phyloP scores from a whole-genome alignment of 2,888 invertebrate genomes.

The Lithosia quadra region DNA sequence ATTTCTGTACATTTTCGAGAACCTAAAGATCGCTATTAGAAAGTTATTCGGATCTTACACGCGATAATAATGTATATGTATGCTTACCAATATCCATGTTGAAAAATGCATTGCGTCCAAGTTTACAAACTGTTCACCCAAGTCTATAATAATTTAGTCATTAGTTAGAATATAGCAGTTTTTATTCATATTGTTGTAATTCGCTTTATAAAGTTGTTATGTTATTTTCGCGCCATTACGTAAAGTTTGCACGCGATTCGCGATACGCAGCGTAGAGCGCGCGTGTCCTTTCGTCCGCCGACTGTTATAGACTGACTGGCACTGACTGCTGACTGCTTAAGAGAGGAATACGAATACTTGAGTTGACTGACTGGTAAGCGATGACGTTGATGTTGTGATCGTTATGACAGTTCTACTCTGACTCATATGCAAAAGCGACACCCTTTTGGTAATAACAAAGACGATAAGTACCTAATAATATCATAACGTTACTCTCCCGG shows the following conservation, averaged over 20 bases:
- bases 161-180: constrained; percentile 32
- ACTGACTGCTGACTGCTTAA: background rate
- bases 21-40: background rate
- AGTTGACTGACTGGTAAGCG: constrained; percentile 53
- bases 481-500: too few species aligned
- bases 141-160: constrained; percentile 36
- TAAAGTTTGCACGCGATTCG: constrained; percentile 75
- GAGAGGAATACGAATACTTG: constrained; percentile 32
- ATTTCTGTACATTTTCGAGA: background rate
- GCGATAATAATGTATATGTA: background rate
- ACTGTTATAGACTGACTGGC: constrained; percentile 66
- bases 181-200: constrained; percentile 24
- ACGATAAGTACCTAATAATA: too few species aligned
- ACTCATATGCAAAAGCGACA: constrained; percentile 32
- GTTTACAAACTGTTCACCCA: constrained; percentile 50
- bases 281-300: constrained; percentile 61
- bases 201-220: constrained; percentile 20
- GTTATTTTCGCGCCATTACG: constrained; percentile 75
- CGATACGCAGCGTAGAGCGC: constrained; percentile 47
- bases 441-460: constrained; percentile 12
- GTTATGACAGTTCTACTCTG: constrained; percentile 37
- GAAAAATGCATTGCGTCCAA: constrained; percentile 65
- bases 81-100: constrained; percentile 64
- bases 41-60: background rate
- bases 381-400: constrained; percentile 51